Conservation (phyloP, 2,888 invertebrate species). For the Epirrita christyi region DNA sequence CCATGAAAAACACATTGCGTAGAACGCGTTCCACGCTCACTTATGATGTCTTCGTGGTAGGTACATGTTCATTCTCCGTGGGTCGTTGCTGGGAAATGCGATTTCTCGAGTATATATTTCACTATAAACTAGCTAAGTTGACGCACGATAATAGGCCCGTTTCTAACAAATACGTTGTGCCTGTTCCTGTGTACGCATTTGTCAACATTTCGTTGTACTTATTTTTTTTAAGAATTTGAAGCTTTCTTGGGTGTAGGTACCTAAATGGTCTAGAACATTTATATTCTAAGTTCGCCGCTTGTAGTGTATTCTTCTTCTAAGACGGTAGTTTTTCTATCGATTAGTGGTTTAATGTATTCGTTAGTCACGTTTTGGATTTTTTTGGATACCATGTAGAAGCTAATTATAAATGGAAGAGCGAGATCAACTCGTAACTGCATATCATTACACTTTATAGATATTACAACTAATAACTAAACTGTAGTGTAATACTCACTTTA, state of each 20-base stretch:
- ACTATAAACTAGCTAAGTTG: conserved; percentile 31
- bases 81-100: conserved; percentile 25
- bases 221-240: conserved; percentile 1
- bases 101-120: conserved; percentile 33
- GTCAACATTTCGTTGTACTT: background rate
- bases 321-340: too few species aligned
- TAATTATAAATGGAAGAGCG: too few species aligned
- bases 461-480: conserved; percentile 13
- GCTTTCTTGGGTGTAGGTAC: too few species aligned
- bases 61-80: background rate
- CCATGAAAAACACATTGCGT: too few species aligned
- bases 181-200: conserved; percentile 11
- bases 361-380: too few species aligned
- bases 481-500: conserved; percentile 18
- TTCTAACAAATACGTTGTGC: conserved; percentile 21
- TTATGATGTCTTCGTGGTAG: background rate
- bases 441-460: conserved; percentile 7
- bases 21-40: background rate
- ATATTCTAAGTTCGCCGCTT: too few species aligned
- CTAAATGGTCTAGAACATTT: too few species aligned
- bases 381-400: too few species aligned
- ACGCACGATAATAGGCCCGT: conserved; percentile 27
- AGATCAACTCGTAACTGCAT: background rate
- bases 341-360: too few species aligned
- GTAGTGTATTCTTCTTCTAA: too few species aligned